A percentile compares a stretch with the other conserved stretches of the same genome.
These are phyloP conservation scores for Troides oblongomaculatus DNA, from an alignment of 2,888 invertebrate species.

Conservation along the genomic window DNA sequence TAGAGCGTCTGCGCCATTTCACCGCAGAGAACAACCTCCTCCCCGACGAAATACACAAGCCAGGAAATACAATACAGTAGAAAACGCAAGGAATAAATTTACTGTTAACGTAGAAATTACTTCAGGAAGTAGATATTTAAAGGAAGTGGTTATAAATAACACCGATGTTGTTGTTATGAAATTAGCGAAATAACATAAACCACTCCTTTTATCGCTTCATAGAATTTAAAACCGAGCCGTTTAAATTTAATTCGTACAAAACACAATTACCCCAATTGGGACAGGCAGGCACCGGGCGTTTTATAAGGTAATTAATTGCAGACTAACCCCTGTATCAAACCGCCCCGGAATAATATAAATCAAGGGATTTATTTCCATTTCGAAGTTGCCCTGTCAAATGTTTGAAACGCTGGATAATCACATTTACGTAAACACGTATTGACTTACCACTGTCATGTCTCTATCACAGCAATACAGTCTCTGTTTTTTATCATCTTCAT, in stretches of 20 bases:
- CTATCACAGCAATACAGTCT: too few relatives aligned
- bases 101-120: too few relatives aligned
- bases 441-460: too few relatives aligned
- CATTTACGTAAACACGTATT: background rate
- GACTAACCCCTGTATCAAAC: constrained; percentile 14
- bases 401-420: constrained; percentile 6
- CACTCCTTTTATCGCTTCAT: constrained; percentile 27
- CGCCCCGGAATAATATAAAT: constrained; percentile 25
- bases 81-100: too few relatives aligned
- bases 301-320: constrained; percentile 30
- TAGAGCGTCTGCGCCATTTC: too few relatives aligned
- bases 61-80: too few relatives aligned
- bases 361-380: constrained; percentile 25
- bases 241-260: constrained; percentile 28
- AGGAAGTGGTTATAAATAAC: constrained; percentile 14
- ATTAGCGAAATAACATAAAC: constrained; percentile 16
- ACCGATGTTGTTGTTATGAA: constrained; percentile 17
- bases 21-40: too few relatives aligned
- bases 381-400: constrained; percentile 10
- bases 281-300: constrained; percentile 26
- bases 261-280: constrained; percentile 26
- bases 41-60: too few relatives aligned
- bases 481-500: too few relatives aligned
- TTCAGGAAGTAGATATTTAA: too few relatives aligned
- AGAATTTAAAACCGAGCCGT: constrained; percentile 24